These are phyloP conservation scores for Peromyscus nudipes DNA, from an alignment of 2,797 vertebrate genomes.

Conservation along the genomic window DNA sequence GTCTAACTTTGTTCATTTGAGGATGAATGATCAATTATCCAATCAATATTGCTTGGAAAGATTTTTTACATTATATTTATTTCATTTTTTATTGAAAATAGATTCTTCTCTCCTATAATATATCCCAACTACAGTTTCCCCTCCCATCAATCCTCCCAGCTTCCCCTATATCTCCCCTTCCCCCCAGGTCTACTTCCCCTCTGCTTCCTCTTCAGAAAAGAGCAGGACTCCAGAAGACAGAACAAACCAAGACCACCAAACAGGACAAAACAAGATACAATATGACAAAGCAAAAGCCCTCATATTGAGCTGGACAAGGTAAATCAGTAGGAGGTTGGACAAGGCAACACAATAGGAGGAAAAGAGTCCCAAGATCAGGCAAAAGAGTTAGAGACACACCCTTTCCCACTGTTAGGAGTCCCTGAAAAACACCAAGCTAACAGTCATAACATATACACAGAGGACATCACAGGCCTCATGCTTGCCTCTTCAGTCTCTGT, in stretches of 20 bases:
- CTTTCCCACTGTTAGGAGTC: neutral
- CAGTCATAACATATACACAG: neutral
- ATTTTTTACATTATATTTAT: neutral
- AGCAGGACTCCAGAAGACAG: neutral
- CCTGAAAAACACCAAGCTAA: neutral
- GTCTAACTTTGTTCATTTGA: neutral
- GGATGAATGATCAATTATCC: neutral
- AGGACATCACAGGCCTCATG: accelerated
- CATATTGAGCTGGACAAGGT: neutral
- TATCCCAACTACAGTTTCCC: neutral
- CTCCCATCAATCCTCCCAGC: no score
- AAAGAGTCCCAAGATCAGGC: neutral
- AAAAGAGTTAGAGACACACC: neutral
- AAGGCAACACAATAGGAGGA: neutral
- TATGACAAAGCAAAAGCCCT: neutral
- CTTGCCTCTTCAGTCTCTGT: neutral
- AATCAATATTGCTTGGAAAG: neutral
- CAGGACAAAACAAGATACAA: neutral
- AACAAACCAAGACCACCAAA: neutral
- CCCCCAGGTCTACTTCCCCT: neutral
- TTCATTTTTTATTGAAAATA: neutral
- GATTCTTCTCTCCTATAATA: neutral
- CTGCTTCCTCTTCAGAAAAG: neutral
- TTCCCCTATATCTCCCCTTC: neutral
- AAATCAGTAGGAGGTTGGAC: neutral